A percentile compares a stretch with the other conserved stretches of the same genome.
Evolutionary conservation across 2,797 vertebrate species (phyloP).

Genomic region (Chromobotia macracanthus): DNA sequence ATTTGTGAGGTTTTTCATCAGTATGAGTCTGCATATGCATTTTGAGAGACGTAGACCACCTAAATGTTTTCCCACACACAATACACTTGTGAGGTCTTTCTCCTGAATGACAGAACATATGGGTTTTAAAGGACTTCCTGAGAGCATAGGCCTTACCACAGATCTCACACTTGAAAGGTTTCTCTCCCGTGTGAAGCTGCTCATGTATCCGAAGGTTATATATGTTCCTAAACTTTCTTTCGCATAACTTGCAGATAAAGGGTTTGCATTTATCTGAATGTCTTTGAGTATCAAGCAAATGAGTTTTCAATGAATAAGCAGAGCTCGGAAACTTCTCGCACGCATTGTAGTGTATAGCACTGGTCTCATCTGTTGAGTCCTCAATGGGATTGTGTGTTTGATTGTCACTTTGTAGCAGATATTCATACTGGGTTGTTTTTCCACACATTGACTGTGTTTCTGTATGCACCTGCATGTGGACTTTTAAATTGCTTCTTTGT

Average conservation of each 20-base stretch:
- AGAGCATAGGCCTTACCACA: slow-evolving; percentile 79
- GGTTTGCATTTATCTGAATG: slow-evolving; percentile 43
- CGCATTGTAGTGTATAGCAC: slow-evolving; percentile 17
- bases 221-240: slow-evolving; percentile 40
- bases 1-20: slow-evolving; percentile 75
- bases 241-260: slow-evolving; percentile 46
- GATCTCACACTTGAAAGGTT: slow-evolving; percentile 72
- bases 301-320: slow-evolving; percentile 33
- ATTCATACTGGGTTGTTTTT: slow-evolving; percentile 65
- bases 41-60: slow-evolving; percentile 56
- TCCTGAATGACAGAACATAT: slow-evolving; percentile 75
- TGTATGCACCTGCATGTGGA: slow-evolving; percentile 66
- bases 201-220: slow-evolving; percentile 61
- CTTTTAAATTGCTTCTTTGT: slow-evolving; percentile 74
- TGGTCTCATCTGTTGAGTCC: neutral
- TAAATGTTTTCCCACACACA: slow-evolving; percentile 56
- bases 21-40: slow-evolving; percentile 73
- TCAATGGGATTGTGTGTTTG: slow-evolving; percentile 18
- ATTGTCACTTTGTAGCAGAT: slow-evolving; percentile 58
- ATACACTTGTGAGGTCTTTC: slow-evolving; percentile 57
- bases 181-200: slow-evolving; percentile 65
- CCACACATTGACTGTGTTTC: slow-evolving; percentile 62
- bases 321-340: slow-evolving; percentile 43
- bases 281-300: slow-evolving; percentile 53
- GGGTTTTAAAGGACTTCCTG: slow-evolving; percentile 74